Evolutionary conservation across 2,113 vertebrate species (phyloP), one percentile per base, ranked within the genome.

Genomic region (Climacteris rufus): DNA sequence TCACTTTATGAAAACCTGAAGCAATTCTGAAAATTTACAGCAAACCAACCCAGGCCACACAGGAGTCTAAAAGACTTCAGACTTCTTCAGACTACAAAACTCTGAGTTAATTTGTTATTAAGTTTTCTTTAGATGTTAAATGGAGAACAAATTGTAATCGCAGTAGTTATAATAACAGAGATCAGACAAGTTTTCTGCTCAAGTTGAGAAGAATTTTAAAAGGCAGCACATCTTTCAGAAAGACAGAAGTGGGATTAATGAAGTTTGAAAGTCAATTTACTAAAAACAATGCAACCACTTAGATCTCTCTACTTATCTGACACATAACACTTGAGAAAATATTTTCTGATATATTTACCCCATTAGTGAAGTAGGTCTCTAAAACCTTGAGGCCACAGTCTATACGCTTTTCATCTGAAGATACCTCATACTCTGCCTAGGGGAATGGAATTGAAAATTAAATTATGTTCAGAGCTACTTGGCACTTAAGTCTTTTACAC

Each of bases 371-470:
- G 98, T 98, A 99, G 0, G 95, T 98, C 94, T 98, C 97, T 92
- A 99, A 94, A 97, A 99, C 92, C 77, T 97, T 98, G 95, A 98
- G 93, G 91, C 98, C 99, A 74, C 79, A 98, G 85, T 98, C 98
- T 96, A 97, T 98, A 59, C 98, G 98, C 94, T 99, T 98, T 95
- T 99, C 98, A 39, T 99, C 99, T 14, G 98, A 96, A 35, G 99
- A 98, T 53, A 99, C 98, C 95, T 99, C 98, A 86, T 99, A 99
- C 56, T 98, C 98, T 50, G 98, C 98, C 99, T 99, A 84, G 30
- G 21, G 44, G 33, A 85, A 72, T 30, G 44, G 83, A 90, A 92
- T 6, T 23, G 42, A 78, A 66, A 64, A 89, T 74, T 31, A 30
- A 15, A 31, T 92, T 70, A 35, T 15, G 7, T 57, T 92, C 65